phyloP scores from a whole-genome alignment of 2,888 invertebrate genomes.

The Phasia obesa region DNA sequence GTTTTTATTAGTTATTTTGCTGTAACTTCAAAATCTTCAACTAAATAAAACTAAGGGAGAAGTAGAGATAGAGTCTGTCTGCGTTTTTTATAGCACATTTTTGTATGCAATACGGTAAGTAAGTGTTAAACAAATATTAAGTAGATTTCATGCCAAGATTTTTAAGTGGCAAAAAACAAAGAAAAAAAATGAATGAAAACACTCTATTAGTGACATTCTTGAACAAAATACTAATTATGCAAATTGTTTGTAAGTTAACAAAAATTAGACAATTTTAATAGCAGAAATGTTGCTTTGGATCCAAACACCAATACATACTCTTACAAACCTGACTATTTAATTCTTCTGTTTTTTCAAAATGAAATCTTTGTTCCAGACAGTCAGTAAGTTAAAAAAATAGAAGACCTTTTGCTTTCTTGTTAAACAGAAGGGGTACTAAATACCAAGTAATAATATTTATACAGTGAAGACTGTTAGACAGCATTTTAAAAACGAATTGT shows the following conservation, averaged over 20 bases:
- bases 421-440: conserved; percentile 13
- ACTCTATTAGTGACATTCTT: conserved; percentile 59
- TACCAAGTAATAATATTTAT: not conserved
- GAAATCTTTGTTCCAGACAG: conserved; percentile 61
- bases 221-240: conserved; percentile 71
- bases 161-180: conserved; percentile 42
- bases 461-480: conserved; percentile 24
- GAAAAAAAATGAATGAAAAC: conserved; percentile 17
- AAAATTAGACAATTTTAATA: conserved; percentile 67
- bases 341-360: conserved; percentile 15
- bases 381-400: conserved; percentile 19
- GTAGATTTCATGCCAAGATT: conserved; percentile 60
- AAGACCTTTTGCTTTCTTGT: not conserved
- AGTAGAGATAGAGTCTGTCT: not conserved
- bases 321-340: conserved; percentile 17
- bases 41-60: not conserved
- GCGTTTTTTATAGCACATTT: not conserved
- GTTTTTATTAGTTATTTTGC: not conserved
- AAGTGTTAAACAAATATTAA: conserved; percentile 56
- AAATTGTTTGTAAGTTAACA: conserved; percentile 71
- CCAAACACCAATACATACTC: not conserved
- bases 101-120: conserved; percentile 21
- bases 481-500: not conserved
- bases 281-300: too few species aligned
- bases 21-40: not conserved